Percentiles rank a stretch among this genome's conserved stretches.
These are phyloP conservation scores for Oreochromis spilurus DNA, from an alignment of 2,113 vertebrate genomes.

Conservation along the genomic window DNA sequence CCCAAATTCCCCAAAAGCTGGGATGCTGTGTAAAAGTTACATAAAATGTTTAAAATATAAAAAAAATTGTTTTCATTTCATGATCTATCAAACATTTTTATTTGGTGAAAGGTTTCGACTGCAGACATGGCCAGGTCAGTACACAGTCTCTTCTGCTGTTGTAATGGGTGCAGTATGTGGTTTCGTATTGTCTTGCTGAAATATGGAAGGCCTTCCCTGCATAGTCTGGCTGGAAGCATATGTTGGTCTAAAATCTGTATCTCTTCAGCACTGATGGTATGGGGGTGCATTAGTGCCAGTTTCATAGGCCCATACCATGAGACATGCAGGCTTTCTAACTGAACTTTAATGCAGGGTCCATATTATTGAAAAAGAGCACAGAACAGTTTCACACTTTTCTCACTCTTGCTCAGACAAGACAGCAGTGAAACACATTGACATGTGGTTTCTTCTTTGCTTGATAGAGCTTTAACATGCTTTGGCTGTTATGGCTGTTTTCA, in stretches of 20 bases:
- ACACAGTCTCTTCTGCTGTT: not conserved
- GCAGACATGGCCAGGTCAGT: not conserved
- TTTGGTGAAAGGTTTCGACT: not conserved
- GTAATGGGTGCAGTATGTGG: not conserved
- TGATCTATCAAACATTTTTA: fast-evolving
- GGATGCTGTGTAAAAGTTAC: not conserved
- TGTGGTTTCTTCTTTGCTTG: not conserved
- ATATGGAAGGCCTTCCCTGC: not conserved
- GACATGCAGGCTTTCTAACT: not conserved
- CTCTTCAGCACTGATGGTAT: fast-evolving
- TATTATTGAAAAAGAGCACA: not conserved
- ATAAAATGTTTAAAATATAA: not conserved
- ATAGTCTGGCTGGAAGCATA: not conserved
- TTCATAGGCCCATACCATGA: not conserved
- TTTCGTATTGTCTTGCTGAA: not conserved
- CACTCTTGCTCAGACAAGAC: not conserved
- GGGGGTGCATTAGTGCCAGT: not conserved
- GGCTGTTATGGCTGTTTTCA: not conserved
- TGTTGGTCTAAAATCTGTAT: not conserved
- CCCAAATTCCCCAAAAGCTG: not conserved
- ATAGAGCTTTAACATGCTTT: not conserved
- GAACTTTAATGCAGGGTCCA: not conserved
- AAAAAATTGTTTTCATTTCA: not conserved
- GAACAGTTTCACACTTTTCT: not conserved
- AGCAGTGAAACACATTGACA: not conserved